A percentile compares a stretch with the other conserved stretches of the same genome.
These are phyloP conservation scores for Myiotriccus ornatus DNA, from an alignment of 2,797 vertebrate species.

Conservation along the genomic window DNA sequence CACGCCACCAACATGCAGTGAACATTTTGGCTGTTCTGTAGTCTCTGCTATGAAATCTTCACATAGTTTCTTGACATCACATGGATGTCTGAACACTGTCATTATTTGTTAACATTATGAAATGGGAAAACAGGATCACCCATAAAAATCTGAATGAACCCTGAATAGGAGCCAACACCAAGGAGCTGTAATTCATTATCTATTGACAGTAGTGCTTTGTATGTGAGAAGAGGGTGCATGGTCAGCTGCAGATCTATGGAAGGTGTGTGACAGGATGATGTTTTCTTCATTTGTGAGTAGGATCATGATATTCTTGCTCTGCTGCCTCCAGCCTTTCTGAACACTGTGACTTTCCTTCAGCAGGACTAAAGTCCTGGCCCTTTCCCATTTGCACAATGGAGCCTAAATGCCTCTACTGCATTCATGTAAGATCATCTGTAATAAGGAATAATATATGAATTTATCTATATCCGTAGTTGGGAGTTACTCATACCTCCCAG, in stretches of 20 bases:
- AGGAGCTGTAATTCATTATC: background rate
- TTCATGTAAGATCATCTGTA: background rate
- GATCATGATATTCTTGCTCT: background rate
- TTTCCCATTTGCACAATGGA: background rate
- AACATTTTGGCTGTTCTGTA: background rate
- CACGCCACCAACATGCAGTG: rapidly evolving
- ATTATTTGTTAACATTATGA: background rate
- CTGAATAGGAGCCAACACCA: background rate
- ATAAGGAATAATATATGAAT: background rate
- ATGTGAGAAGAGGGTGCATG: background rate
- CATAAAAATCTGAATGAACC: background rate
- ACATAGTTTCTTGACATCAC: background rate
- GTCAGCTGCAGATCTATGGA: rapidly evolving
- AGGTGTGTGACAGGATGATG: background rate
- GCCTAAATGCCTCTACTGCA: background rate
- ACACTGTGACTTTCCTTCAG: background rate
- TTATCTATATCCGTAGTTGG: background rate
- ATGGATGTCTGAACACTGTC: background rate
- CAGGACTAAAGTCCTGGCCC: background rate
- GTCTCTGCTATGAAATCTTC: background rate
- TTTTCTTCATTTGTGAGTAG: background rate
- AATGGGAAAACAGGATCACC: background rate
- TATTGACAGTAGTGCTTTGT: background rate
- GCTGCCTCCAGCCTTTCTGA: background rate
- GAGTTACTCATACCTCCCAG: background rate